Base-by-base conservation (phyloP, 2,797 vertebrate species). In the Paedocypris micromegethes region DNA sequence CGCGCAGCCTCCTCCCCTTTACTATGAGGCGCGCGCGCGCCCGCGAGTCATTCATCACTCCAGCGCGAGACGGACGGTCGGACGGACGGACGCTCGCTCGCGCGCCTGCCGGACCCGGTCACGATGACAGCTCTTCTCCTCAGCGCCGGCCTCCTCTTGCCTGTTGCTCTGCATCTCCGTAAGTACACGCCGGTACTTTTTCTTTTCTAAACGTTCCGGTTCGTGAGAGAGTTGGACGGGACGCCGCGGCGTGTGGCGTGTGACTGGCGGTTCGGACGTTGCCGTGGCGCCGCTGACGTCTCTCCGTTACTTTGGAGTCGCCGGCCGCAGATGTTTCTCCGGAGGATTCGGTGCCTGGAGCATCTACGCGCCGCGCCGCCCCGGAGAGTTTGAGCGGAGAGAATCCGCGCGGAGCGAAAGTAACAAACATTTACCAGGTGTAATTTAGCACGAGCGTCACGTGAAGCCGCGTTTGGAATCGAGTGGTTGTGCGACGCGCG, bases 131-230 rank as follows among this genome's bases (percentile, higher is more conserved):
- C 83, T 56, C 67, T 80, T 56, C 50, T 82, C 71, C 83, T 79
- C 80, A 85, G 77, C 7, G 81, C 82, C 54, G 85, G 86, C 63
- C 69, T 87, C 73, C 55, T 89, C 72, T 5, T 90, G 88, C 88
- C 88, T 88, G 88, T 90, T 90, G 89, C 89, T 78, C 80, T 91
- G 64, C 82, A 88, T 47, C 82, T 91, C 58, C 78, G 90, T 91
- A 70, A 91, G 90, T 91, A 68, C 54, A 52, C 40, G 45, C 62
- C n/a, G 9, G 52, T 40, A 54, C 57, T 9, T 73, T 23, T 63
- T 39, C 48, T 61, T 8, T 52, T 45, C 23, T n/a, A 9, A 2
- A 23, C 50, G 7, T n/a, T 39, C 7, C 7, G 39, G 64, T 6
- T 57, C 4, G 23, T 62, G 4, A 3, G 49, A 44, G 5, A 39